These are phyloP conservation scores for Spermophilus dauricus DNA, from an alignment of 2,113 vertebrate genomes.

Conservation along the genomic window DNA sequence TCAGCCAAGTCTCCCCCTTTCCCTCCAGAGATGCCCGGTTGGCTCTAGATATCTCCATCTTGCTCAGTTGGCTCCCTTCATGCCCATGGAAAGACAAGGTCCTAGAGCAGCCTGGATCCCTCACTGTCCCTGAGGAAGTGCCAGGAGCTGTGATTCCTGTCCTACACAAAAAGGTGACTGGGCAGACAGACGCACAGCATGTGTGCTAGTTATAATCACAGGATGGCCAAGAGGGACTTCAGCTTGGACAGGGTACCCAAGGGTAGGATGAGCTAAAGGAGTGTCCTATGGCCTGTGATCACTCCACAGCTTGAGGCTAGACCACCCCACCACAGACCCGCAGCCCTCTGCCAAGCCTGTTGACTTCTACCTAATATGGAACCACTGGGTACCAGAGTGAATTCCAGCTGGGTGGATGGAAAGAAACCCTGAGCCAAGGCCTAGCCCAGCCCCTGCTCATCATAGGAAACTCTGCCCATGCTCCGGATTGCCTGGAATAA, in stretches of 20 bases:
- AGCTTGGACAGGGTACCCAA: not conserved
- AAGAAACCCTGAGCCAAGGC: not conserved
- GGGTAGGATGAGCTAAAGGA: not conserved
- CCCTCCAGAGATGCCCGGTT: not conserved
- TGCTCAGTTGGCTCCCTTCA: not conserved
- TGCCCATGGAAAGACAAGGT: not conserved
- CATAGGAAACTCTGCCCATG: not conserved
- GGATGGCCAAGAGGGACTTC: not conserved
- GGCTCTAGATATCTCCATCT: not conserved
- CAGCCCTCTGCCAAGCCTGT: not conserved
- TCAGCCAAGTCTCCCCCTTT: not conserved
- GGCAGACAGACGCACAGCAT: not conserved
- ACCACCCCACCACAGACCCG: fast-evolving
- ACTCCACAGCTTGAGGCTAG: not conserved
- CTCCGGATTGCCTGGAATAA: not conserved
- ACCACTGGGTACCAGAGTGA: not conserved
- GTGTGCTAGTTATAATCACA: not conserved
- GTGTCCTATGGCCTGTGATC: not conserved
- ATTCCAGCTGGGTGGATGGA: not conserved
- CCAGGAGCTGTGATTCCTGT: not conserved
- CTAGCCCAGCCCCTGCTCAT: not conserved
- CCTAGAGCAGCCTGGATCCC: not conserved
- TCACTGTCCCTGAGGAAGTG: not conserved
- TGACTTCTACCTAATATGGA: conserved; percentile 8
- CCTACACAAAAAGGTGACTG: not conserved